A percentile compares a stretch with the other conserved stretches of the same genome.
These are phyloP conservation scores for Pachycephala philippinensis DNA, from an alignment of 2,113 vertebrate species.

Conservation along the genomic window DNA sequence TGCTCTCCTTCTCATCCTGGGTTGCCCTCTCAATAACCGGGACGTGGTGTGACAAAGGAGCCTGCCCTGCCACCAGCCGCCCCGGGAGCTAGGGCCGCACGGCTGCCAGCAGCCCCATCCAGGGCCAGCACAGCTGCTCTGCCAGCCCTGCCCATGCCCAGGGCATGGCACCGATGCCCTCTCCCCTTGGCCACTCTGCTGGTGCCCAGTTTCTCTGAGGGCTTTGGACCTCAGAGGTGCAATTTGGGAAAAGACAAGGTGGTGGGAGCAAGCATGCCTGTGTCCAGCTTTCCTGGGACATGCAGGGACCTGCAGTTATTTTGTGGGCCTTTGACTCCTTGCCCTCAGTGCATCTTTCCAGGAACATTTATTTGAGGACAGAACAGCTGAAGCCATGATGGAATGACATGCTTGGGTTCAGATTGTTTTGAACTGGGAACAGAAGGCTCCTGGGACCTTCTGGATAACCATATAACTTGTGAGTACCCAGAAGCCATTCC, in stretches of 20 bases:
- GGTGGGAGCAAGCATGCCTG: not conserved
- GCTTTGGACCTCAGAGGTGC: not conserved
- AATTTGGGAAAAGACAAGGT: not conserved
- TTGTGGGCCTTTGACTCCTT: accelerated
- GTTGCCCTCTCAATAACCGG: accelerated
- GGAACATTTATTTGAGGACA: not conserved
- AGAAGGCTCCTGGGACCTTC: not conserved
- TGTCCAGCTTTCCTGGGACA: not conserved
- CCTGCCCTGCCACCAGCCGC: too few relatives aligned
- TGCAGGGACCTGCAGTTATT: not conserved
- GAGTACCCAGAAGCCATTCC: not conserved
- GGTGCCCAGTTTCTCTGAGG: not conserved
- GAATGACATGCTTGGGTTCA: not conserved
- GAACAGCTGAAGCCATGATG: not conserved
- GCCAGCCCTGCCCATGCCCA: not conserved
- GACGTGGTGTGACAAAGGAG: accelerated
- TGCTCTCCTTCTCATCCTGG: not conserved
- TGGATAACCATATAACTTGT: accelerated
- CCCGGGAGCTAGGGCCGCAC: accelerated
- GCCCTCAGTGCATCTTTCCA: not conserved
- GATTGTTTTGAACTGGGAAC: not conserved
- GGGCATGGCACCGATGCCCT: accelerated
- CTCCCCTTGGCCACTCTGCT: accelerated
- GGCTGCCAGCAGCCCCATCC: accelerated
- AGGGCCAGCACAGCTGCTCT: accelerated